phyloP scores from a whole-genome alignment of 2,113 vertebrate species.

The Ploceus nigricollis region DNA sequence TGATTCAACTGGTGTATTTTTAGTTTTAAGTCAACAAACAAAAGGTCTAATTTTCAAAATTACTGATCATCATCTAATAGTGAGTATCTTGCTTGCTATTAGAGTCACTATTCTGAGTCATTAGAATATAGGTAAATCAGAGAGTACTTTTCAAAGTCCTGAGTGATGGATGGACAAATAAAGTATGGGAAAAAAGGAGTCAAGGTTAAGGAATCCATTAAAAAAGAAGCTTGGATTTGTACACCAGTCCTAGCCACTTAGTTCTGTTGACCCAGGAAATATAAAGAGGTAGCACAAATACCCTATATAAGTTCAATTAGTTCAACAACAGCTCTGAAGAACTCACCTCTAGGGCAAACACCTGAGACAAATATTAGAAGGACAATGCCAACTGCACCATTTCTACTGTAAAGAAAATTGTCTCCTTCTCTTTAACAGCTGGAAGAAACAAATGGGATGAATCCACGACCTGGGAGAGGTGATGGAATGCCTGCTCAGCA shows the following conservation, averaged over 20 bases:
- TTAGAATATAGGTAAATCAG: not conserved
- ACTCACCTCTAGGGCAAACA: not conserved
- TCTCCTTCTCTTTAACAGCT: not conserved
- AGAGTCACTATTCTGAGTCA: not conserved
- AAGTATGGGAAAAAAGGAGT: not conserved
- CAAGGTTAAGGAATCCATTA: not conserved
- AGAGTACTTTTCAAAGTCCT: not conserved
- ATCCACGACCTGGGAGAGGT: not conserved
- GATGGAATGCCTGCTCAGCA: not conserved
- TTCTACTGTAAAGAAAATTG: not conserved
- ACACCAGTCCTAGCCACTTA: not conserved
- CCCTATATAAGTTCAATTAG: not conserved
- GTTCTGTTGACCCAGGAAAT: not conserved
- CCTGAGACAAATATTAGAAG: not conserved
- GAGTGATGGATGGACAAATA: not conserved
- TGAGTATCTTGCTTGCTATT: fast-evolving
- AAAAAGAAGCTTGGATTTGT: not conserved
- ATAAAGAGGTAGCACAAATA: not conserved
- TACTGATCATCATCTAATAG: not conserved
- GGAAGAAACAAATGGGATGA: not conserved
- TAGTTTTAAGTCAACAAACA: not conserved
- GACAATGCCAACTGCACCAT: not conserved
- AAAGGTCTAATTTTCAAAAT: not conserved
- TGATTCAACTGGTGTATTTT: not conserved
- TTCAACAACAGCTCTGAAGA: not conserved